Conservation (phyloP, 2,888 invertebrate species). For the Endomychus coccineus region DNA sequence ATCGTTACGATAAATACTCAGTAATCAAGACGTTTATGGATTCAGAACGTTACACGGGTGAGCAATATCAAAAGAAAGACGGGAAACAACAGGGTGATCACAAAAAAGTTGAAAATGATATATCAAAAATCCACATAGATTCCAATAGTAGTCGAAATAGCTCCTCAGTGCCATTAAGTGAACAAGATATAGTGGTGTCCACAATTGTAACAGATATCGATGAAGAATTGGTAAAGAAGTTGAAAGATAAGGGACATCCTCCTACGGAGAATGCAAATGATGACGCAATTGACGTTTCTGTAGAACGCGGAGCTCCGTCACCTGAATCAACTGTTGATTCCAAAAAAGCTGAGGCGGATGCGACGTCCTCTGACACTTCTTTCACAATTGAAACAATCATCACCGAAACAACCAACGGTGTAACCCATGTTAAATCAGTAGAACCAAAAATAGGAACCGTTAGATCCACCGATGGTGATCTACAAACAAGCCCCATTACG, state of each 20-base stretch:
- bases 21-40: constrained; percentile 26
- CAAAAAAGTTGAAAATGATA: no score
- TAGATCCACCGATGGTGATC: constrained; percentile 11
- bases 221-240: constrained; percentile 27
- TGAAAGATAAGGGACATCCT: constrained; percentile 17
- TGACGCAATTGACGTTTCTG: constrained; percentile 6
- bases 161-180: background rate
- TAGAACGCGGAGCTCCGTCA: constrained; percentile 9
- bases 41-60: constrained; percentile 20
- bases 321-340: constrained; percentile 9
- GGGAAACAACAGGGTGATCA: no score
- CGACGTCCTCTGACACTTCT: constrained; percentile 11
- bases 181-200: constrained; percentile 26
- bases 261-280: constrained; percentile 1
- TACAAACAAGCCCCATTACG: constrained; percentile 31
- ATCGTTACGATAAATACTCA: constrained; percentile 26
- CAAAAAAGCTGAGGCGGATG: constrained; percentile 6
- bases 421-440: constrained; percentile 11
- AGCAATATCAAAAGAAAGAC: background rate
- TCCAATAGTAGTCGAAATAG: no score
- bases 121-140: no score
- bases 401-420: constrained; percentile 28
- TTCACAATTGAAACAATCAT: constrained; percentile 32
- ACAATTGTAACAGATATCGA: constrained; percentile 34
- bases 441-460: constrained; percentile 13